These are phyloP conservation scores for Camelus bactrianus DNA, from an alignment of 2,113 vertebrate genomes.

Conservation along the genomic window DNA sequence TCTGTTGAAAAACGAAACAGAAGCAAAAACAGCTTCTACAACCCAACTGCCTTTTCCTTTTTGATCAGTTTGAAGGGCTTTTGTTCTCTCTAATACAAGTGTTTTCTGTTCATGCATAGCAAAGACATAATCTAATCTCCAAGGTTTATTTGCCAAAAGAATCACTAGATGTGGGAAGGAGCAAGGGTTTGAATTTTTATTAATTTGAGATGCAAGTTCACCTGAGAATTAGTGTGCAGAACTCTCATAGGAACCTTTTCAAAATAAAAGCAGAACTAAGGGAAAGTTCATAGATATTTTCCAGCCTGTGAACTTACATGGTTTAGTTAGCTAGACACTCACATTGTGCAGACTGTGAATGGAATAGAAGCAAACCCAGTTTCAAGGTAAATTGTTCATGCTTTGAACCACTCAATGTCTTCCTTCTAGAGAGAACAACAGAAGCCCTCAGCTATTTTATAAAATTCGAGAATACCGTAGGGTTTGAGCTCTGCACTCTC, in stretches of 20 bases:
- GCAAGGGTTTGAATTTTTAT: conserved; percentile 63
- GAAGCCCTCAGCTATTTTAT: conserved; percentile 48
- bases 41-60: conserved; percentile 5
- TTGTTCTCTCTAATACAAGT: conserved; percentile 50
- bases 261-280: conserved; percentile 58
- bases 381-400: conserved; percentile 56
- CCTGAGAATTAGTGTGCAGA: conserved; percentile 42
- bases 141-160: conserved; percentile 72
- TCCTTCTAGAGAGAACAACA: conserved; percentile 38
- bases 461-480: neutral
- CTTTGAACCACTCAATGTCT: neutral
- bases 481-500: neutral
- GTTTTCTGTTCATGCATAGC: conserved; percentile 63
- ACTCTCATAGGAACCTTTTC: conserved; percentile 1
- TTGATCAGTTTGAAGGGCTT: conserved; percentile 48
- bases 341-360: neutral
- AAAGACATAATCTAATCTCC: conserved; percentile 61
- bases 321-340: conserved; percentile 10
- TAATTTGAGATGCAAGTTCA: conserved; percentile 59
- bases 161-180: conserved; percentile 54
- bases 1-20: conserved; percentile 24
- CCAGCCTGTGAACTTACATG: neutral
- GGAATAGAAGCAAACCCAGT: conserved; percentile 39
- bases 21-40: neutral
- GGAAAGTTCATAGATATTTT: conserved; percentile 26